Conservation (phyloP, 2,888 invertebrate species). For the Candidula unifasciata region DNA sequence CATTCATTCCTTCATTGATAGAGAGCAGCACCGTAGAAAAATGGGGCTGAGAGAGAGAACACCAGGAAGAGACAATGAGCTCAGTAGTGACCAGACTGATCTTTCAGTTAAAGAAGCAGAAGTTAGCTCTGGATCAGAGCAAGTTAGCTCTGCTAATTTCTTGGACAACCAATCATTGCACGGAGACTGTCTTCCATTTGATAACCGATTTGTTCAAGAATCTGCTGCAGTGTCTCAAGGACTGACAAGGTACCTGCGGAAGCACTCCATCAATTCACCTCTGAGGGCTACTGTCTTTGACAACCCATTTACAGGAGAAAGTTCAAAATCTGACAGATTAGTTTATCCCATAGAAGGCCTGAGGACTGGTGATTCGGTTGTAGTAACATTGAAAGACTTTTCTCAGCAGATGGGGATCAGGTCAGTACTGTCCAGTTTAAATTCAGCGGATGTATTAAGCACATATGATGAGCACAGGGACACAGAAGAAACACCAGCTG, state of each 20-base stretch:
- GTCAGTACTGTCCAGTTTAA: not conserved
- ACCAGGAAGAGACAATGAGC: not conserved
- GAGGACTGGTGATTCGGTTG: not conserved
- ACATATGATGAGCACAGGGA: too few species aligned
- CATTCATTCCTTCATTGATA: slow-evolving; percentile 17
- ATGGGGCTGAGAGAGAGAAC: not conserved
- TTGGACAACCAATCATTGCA: not conserved
- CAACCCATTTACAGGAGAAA: slow-evolving; percentile 1
- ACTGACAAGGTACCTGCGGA: slow-evolving; percentile 20
- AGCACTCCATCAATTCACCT: not conserved
- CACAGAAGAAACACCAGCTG: too few species aligned
- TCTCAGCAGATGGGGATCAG: not conserved
- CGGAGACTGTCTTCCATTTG: not conserved
- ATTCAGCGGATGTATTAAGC: not conserved
- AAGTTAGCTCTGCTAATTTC: not conserved
- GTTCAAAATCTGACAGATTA: not conserved
- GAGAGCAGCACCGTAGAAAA: not conserved
- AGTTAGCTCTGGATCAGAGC: not conserved
- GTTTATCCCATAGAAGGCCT: slow-evolving; percentile 19
- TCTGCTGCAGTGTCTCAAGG: slow-evolving; percentile 8
- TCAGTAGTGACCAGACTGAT: not conserved
- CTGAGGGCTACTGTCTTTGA: slow-evolving; percentile 10
- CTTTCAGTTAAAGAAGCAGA: not conserved
- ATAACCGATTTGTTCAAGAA: not conserved
- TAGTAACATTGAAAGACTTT: not conserved